Evolutionary conservation across 2,797 vertebrate genomes (phyloP).

Genomic region (Acanthiza pusilla): DNA sequence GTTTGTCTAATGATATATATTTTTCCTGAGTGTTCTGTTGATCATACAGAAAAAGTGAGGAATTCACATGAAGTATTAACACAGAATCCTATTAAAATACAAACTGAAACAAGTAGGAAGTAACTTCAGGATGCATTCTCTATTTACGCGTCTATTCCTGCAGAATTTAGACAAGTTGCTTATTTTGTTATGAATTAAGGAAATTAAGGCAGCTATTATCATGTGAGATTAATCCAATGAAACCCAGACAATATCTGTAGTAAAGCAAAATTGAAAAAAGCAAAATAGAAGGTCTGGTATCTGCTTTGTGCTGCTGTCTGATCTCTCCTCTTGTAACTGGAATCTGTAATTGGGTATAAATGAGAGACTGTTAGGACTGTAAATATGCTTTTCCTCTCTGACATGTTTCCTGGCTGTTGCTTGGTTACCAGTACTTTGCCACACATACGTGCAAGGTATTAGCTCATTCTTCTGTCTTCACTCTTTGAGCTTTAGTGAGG

Average conservation of each 20-base stretch:
- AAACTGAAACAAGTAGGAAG: not conserved
- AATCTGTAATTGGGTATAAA: slow-evolving; percentile 26
- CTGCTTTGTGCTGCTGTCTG: not conserved
- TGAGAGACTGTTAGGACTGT: slow-evolving; percentile 30
- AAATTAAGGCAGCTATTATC: not conserved
- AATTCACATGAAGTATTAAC: not conserved
- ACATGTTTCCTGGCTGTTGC: slow-evolving; percentile 62
- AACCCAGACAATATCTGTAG: not conserved
- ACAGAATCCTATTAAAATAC: not conserved
- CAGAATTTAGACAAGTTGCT: not conserved
- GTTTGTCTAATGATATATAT: not conserved
- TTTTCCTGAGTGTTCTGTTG: not conserved
- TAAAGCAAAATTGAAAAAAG: not conserved
- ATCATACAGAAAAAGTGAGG: not conserved
- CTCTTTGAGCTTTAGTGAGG: slow-evolving; percentile 23
- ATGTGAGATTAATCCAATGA: not conserved
- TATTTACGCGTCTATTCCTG: not conserved
- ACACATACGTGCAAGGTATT: not conserved
- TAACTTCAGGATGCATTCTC: not conserved
- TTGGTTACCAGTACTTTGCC: slow-evolving; percentile 57
- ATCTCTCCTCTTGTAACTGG: not conserved
- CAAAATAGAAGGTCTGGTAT: not conserved
- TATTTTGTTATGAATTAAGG: not conserved
- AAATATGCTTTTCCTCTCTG: slow-evolving; percentile 49
- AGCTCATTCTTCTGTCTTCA: slow-evolving; percentile 31